Conservation (phyloP, 2,888 invertebrate genomes). For the Aphelenchoides bicaudatus region DNA sequence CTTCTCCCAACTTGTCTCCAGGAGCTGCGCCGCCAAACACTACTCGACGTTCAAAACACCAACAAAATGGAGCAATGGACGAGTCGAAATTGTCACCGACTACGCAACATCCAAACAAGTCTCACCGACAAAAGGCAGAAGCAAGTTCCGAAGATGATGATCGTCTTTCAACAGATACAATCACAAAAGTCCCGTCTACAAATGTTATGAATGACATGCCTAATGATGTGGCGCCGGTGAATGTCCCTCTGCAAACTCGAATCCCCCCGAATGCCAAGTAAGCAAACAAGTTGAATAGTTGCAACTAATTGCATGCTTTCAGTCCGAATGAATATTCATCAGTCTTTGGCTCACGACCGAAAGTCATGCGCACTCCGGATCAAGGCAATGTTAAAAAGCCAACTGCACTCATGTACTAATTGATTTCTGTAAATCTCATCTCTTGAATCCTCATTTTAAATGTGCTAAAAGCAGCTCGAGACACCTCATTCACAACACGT, state of each 20-base stretch:
- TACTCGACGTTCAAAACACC: slow-evolving; percentile 6
- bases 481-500: too few species aligned
- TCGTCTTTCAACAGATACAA: slow-evolving; percentile 7
- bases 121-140: neutral
- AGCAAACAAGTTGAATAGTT: slow-evolving; percentile 3
- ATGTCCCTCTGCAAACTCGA: slow-evolving; percentile 23
- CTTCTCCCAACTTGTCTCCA: neutral
- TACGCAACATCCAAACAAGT: neutral
- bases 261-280: slow-evolving; percentile 39
- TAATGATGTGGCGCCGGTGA: slow-evolving; percentile 31
- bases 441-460: slow-evolving; percentile 6
- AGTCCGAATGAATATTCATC: slow-evolving; percentile 48
- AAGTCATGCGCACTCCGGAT: slow-evolving; percentile 56
- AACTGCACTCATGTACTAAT: slow-evolving; percentile 7
- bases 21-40: neutral
- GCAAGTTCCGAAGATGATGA: slow-evolving; percentile 13
- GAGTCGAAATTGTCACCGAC: slow-evolving; percentile 9
- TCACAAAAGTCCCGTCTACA: slow-evolving; percentile 25
- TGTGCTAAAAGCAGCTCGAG: too few species aligned
- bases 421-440: slow-evolving; percentile 3
- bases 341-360: slow-evolving; percentile 57
- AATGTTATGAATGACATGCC: slow-evolving; percentile 20
- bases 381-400: slow-evolving; percentile 15
- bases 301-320: slow-evolving; percentile 20
- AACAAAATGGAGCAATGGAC: neutral